Base-by-base conservation (phyloP, 1,140 invertebrate species). In the Trachymyrmex cornetzi region DNA sequence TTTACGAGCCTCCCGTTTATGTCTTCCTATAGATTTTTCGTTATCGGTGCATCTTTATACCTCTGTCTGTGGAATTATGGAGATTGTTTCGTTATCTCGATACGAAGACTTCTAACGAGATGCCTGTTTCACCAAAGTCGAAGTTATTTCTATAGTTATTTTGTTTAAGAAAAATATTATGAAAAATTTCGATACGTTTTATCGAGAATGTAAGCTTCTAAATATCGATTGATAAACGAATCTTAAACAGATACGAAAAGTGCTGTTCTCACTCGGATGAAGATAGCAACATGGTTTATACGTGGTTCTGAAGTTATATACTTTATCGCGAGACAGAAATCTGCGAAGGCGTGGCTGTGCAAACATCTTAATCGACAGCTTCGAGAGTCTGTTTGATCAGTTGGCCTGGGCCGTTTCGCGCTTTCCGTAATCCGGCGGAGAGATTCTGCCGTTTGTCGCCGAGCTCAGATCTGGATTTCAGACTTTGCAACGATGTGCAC, bases 351-450 rank as follows among this genome's bases (percentile, higher is more conserved):
- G 71, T 77, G 22, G 87, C 55, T 66, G 81, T 71, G 67, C 53
- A 90, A 85, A 87, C 84, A 90, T 86, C 77, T 82, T 74, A 87
- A 90, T 90, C 86, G 88, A 77, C 69, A 77, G 89, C 66, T 48
- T 59, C 30, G 61, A 57, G n/a, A n/a, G 86, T 85, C 87, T 90
- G 86, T 88, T 90, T 86, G 89, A 85, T 88, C 88, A 88, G 86
- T 90, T 89, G 89, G 85, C 57, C 55, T 11, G 86, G 55, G 55
- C 57, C 61, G 61, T 90, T 77, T 74, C 86, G 77, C 86, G 77
- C 81, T 75, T 88, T 81, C 72, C 63, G 88, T 90, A 90, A 89
- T 89, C 89, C 89, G 66, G 34, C 82, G 75, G 85, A 24, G 66
- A 77, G 84, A 86, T 77, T 69, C 66, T 80, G 72, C 27, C 85